Conservation (phyloP, 2,888 invertebrate species). For the Microctonus aethiopoides region DNA sequence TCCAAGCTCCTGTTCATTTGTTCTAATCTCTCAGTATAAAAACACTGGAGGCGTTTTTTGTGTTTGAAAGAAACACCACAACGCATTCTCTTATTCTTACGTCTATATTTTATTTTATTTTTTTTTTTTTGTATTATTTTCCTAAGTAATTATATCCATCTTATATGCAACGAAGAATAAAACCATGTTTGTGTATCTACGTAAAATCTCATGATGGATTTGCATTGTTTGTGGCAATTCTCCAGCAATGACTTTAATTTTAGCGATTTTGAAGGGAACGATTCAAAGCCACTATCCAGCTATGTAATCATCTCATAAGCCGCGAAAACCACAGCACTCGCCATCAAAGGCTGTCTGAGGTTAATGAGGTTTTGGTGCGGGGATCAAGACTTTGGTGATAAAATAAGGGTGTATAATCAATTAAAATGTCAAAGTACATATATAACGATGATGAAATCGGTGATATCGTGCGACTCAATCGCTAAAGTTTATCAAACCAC, state of each 20-base stretch:
- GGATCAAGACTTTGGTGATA: not conserved
- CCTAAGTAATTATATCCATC: too few relatives aligned
- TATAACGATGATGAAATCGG: not conserved
- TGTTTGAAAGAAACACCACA: too few relatives aligned
- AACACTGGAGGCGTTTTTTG: slow-evolving; percentile 19
- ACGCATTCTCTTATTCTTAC: slow-evolving; percentile 4
- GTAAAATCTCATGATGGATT: not conserved
- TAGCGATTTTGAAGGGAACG: not conserved
- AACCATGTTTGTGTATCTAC: too few relatives aligned
- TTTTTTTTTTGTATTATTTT: too few relatives aligned
- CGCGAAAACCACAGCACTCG: slow-evolving; percentile 1
- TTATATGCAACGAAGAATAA: too few relatives aligned
- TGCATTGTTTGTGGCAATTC: not conserved
- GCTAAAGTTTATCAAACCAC: not conserved
- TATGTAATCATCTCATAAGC: not conserved
- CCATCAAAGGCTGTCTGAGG: slow-evolving; percentile 5
- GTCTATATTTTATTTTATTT: not conserved
- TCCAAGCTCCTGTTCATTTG: slow-evolving; percentile 4
- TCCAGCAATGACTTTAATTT: not conserved
- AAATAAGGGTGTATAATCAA: not conserved
- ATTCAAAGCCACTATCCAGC: not conserved
- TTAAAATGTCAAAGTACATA: not conserved
- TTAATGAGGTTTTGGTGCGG: not conserved
- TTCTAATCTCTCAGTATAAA: slow-evolving; percentile 16
- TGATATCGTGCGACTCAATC: not conserved